Percentiles rank a stretch among this genome's conserved stretches.
Evolutionary conservation across 1,140 invertebrate species (phyloP).

Genomic region (Leptinotarsa defecta): DNA sequence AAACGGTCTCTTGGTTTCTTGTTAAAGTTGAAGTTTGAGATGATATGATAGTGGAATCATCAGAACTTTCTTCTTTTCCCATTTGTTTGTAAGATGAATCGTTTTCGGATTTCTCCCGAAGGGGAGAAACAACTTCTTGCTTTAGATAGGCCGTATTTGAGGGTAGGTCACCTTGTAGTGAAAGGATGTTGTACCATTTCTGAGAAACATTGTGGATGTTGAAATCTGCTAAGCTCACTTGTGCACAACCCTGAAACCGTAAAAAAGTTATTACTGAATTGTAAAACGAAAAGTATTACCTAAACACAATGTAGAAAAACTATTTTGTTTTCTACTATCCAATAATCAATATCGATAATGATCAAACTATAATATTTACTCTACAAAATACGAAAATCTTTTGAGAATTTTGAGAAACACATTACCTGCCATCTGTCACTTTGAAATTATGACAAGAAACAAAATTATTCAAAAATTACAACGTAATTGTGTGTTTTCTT

Average conservation of each 20-base stretch:
- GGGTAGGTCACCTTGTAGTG: slow-evolving; percentile 69
- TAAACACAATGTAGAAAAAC: too few species aligned
- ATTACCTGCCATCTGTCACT: too few species aligned
- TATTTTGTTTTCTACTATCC: too few species aligned
- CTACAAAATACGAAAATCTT: too few species aligned
- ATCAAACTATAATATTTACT: too few species aligned
- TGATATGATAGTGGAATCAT: slow-evolving; percentile 95
- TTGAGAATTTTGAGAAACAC: too few species aligned
- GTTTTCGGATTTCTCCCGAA: slow-evolving; percentile 40
- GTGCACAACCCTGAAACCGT: slow-evolving; percentile 81
- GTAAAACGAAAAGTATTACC: too few species aligned
- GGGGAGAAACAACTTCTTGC: slow-evolving; percentile 48
- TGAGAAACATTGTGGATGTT: slow-evolving; percentile 77
- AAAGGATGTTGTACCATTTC: slow-evolving; percentile 95
- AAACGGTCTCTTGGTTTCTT: slow-evolving; percentile 76
- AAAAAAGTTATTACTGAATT: too few species aligned
- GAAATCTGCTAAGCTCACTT: slow-evolving; percentile 95
- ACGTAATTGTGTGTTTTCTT: too few species aligned
- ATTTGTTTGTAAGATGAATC: slow-evolving; percentile 35
- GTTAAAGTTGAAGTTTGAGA: slow-evolving; percentile 95
- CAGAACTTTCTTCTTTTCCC: slow-evolving; percentile 86
- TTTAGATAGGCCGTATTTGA: slow-evolving; percentile 46
- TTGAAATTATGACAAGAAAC: too few species aligned
- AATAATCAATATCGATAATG: too few species aligned
- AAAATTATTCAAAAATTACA: too few species aligned